Evolutionary conservation across 1,140 invertebrate species (phyloP), one percentile per base, ranked within the genome.

Genomic region (Cyclina sinensis): DNA sequence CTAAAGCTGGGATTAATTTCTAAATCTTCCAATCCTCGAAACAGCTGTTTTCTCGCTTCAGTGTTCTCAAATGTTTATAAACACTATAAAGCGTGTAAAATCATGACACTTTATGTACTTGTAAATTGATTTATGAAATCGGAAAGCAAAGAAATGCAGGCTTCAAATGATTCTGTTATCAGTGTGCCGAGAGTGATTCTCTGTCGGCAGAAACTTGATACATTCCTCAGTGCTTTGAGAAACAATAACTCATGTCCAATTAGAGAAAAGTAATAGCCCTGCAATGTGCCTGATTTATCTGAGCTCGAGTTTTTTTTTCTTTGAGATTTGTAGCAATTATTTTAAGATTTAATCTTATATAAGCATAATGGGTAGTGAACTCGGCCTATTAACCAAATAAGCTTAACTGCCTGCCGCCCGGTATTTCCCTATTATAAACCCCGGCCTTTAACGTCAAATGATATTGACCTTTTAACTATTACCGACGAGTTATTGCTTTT

Each of bases 61-160:
- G 76, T 30, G 0, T 80, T 87, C 85, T 87, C 85, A 87, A 54
- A 70, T 87, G 85, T 80, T 87, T 62, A 70, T 78, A 79, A 80
- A 80, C 76, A 79, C 57, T 32, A 87, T 87, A 79, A 87, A 87
- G 57, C 59, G 57, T 87, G 85, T 87, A 79, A 48, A 79, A 32
- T 73, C 62, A 30, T 48, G 74, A 87, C 85, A 80, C 46, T 87
- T 87, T 87, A 87, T 79, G 85, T 79, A 78, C 85, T 79, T 87
- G 85, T 37, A 79, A 79, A 87, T 87, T 87, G 85, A 87, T 87
- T 87, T 87, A 87, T 80, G 57, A 83, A 51, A 68, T 37, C n/a
- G 24, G 27, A 65, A 65, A 62, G 54, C 59, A 57, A 37, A 21
- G 39, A 81, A 62, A 65, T n/a, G 35, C 21, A 18, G 35, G 54